These are phyloP conservation scores for Opisthocomus hoazin DNA, from an alignment of 2,113 vertebrate species.

Conservation along the genomic window DNA sequence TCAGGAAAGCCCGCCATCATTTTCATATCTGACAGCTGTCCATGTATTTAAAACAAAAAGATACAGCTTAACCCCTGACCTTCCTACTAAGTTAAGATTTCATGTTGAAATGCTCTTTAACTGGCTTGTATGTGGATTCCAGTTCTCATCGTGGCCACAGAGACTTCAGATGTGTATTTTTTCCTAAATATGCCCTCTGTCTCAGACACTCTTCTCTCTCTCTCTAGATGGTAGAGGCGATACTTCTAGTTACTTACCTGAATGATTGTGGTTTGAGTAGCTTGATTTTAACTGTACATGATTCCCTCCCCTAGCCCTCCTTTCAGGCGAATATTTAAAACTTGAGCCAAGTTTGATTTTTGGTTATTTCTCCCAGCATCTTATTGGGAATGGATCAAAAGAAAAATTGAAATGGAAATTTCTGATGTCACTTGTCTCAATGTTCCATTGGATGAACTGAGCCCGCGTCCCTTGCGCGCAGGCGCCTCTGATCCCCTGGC, in stretches of 20 bases:
- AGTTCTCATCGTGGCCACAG: constrained; percentile 61
- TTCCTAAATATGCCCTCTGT: constrained; percentile 53
- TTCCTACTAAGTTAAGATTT: constrained; percentile 62
- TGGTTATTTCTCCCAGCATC: constrained; percentile 16
- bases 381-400: constrained; percentile 28
- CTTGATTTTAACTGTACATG: constrained; percentile 56
- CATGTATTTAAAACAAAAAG: constrained; percentile 49
- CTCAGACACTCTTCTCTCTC: constrained; percentile 38
- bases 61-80: constrained; percentile 53
- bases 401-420: not conserved
- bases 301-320: constrained; percentile 8
- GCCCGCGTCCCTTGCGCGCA: not conserved
- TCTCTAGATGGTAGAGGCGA: constrained; percentile 62
- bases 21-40: constrained; percentile 46
- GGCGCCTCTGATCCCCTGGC: not conserved
- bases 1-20: constrained; percentile 31
- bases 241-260: constrained; percentile 61
- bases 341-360: constrained; percentile 27
- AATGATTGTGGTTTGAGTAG: constrained; percentile 63
- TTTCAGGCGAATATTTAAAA: constrained; percentile 39
- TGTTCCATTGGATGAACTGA: not conserved
- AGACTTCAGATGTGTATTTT: constrained; percentile 61
- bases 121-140: constrained; percentile 64
- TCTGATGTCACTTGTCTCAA: constrained; percentile 23
- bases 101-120: constrained; percentile 58